Evolutionary conservation across 2,797 vertebrate genomes (phyloP).

Genomic region (Moxostoma hubbsi): DNA sequence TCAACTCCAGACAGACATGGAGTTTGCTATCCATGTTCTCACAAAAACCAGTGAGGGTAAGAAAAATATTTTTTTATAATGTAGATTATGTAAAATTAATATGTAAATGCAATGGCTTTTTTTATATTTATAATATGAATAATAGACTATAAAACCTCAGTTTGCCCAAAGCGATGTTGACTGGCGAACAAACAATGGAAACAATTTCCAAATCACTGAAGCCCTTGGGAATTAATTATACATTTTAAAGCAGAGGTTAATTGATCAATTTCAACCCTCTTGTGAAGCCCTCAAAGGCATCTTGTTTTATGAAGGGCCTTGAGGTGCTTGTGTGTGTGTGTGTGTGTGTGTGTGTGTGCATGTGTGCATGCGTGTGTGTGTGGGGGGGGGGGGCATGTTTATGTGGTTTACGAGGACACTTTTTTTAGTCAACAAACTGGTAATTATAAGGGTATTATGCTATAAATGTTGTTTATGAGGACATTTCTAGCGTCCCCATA

Average conservation of each 20-base stretch:
- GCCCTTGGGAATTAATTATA: slow-evolving; percentile 8
- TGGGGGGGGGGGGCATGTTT: too few relatives aligned
- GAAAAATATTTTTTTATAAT: slow-evolving; percentile 24
- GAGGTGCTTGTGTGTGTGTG: background rate
- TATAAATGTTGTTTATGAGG: too few relatives aligned
- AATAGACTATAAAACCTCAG: background rate
- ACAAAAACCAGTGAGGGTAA: slow-evolving; percentile 59
- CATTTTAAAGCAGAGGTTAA: background rate
- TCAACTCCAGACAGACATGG: slow-evolving; percentile 46
- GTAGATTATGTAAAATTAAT: slow-evolving; percentile 34
- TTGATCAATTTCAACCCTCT: background rate
- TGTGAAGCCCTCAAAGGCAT: background rate
- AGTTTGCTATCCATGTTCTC: slow-evolving; percentile 65
- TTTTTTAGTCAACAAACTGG: too few relatives aligned
- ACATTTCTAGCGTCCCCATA: too few relatives aligned
- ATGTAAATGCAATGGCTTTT: background rate
- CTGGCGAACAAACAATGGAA: background rate
- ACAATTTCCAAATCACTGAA: background rate
- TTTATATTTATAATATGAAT: background rate
- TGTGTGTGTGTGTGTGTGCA: background rate
- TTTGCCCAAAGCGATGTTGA: slow-evolving; percentile 8
- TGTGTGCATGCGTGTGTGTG: too few relatives aligned
- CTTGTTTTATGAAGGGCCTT: background rate
- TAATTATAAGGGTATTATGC: too few relatives aligned
- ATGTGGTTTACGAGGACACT: too few relatives aligned